phyloP scores from a whole-genome alignment of 2,888 invertebrate genomes.

The Endotricha flammealis region DNA sequence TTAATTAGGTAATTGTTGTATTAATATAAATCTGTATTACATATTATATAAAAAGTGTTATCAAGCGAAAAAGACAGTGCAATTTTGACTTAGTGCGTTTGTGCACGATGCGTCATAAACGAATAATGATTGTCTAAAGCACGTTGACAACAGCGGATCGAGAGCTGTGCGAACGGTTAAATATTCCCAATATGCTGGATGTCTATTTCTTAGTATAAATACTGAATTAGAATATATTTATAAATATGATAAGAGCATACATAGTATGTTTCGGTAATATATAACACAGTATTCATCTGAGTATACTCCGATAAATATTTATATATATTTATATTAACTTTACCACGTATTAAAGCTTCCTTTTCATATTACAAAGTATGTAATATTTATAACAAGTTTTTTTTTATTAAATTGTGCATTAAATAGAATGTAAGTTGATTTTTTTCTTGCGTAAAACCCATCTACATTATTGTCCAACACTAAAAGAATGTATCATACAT shows the following conservation, averaged over 20 bases:
- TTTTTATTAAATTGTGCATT: constrained; percentile 28
- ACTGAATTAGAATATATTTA: no score
- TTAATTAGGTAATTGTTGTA: no score
- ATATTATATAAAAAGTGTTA: no score
- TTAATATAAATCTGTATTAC: no score
- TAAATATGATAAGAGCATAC: neutral
- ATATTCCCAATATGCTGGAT: no score
- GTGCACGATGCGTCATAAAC: no score
- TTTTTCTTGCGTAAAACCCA: constrained; percentile 29
- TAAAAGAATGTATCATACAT: constrained; percentile 57
- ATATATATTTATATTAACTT: constrained; percentile 25
- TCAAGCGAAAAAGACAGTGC: no score
- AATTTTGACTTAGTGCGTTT: no score
- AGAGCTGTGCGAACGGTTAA: no score
- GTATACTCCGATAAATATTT: constrained; percentile 20
- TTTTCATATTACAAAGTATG: constrained; percentile 61
- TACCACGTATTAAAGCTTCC: constrained; percentile 73
- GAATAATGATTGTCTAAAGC: no score
- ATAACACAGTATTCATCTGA: constrained; percentile 13
- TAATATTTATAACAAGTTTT: constrained; percentile 39
- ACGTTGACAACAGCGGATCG: no score
- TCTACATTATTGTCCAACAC: constrained; percentile 72
- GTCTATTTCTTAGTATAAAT: no score
- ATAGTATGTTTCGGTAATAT: constrained; percentile 1
- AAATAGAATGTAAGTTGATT: constrained; percentile 10